These are phyloP conservation scores for Cyprinodon variegatus DNA, from an alignment of 2,113 vertebrate genomes.

Conservation along the genomic window DNA sequence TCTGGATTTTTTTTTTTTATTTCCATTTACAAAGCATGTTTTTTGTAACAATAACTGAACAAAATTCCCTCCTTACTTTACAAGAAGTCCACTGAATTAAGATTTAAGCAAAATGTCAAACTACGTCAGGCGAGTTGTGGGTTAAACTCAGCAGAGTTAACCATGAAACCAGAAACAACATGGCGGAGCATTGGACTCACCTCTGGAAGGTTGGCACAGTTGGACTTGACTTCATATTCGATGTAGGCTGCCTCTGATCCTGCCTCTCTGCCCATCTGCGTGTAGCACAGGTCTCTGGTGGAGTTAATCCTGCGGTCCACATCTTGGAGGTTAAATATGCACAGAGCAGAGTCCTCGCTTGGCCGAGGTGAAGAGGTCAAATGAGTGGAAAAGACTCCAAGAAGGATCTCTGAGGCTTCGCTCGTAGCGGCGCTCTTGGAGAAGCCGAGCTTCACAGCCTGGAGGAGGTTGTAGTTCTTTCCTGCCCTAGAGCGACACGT, in stretches of 20 bases:
- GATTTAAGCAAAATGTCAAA: no score
- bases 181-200: conserved; percentile 79
- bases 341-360: conserved; percentile 89
- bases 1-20: no score
- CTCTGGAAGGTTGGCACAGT: conserved; percentile 91
- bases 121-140: no score
- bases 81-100: no score
- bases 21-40: no score
- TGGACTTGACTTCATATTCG: conserved; percentile 95
- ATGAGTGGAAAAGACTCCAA: conserved; percentile 88
- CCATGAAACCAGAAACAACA: neutral
- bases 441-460: conserved; percentile 86
- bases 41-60: no score
- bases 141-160: no score
- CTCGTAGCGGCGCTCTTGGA: conserved; percentile 44
- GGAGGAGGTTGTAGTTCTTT: conserved; percentile 87
- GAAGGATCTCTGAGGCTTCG: conserved; percentile 78
- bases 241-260: conserved; percentile 91
- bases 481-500: conserved; percentile 81
- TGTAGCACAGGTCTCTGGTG: conserved; percentile 95
- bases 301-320: conserved; percentile 87
- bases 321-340: conserved; percentile 87
- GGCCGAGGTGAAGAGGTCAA: conserved; percentile 80
- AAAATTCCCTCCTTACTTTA: no score
- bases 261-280: conserved; percentile 85